A percentile compares a stretch with the other conserved stretches of the same genome.
These are phyloP conservation scores for Heliocidaris tuberculata DNA, from an alignment of 35 echinoderm and acorn worm species.

Conservation along the genomic window DNA sequence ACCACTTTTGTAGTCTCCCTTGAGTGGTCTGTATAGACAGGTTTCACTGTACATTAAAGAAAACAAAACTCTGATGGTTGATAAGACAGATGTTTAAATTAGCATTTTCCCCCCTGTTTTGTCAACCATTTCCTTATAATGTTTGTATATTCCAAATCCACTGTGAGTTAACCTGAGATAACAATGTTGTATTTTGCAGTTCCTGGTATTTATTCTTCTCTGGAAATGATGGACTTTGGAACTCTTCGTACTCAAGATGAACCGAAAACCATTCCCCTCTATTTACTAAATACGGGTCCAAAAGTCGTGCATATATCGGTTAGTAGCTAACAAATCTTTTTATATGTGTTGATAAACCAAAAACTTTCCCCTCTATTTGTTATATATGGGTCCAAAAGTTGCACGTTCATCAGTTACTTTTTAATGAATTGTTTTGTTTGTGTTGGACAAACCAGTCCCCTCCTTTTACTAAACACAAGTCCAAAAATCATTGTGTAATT, in stretches of 20 bases:
- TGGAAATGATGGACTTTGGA: constrained; percentile 99
- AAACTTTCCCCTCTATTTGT: background rate
- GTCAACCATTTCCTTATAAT: background rate
- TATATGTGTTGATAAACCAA: background rate
- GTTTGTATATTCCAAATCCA: no score
- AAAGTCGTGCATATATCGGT: constrained; percentile 92
- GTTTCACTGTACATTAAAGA: no score
- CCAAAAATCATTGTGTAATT: no score
- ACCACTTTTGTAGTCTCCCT: no score
- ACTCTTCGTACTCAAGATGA: constrained; percentile 90
- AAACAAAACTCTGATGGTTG: background rate
- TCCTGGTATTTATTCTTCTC: constrained; percentile 93
- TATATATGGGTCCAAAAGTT: background rate
- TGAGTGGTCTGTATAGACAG: no score
- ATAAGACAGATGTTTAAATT: no score
- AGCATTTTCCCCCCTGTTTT: background rate
- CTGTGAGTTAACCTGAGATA: background rate
- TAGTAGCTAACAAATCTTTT: constrained; percentile 42
- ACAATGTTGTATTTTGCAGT: constrained; percentile 56
- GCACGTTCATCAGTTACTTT: background rate
- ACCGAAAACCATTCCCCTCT: constrained; percentile 82
- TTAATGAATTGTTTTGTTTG: background rate
- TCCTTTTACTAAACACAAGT: no score
- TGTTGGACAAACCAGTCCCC: background rate
- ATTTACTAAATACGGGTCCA: constrained; percentile 91